A percentile compares a stretch with the other conserved stretches of the same genome.
Conservation (phyloP, 2,888 invertebrate genomes). For the Chouioia cunea region DNA sequence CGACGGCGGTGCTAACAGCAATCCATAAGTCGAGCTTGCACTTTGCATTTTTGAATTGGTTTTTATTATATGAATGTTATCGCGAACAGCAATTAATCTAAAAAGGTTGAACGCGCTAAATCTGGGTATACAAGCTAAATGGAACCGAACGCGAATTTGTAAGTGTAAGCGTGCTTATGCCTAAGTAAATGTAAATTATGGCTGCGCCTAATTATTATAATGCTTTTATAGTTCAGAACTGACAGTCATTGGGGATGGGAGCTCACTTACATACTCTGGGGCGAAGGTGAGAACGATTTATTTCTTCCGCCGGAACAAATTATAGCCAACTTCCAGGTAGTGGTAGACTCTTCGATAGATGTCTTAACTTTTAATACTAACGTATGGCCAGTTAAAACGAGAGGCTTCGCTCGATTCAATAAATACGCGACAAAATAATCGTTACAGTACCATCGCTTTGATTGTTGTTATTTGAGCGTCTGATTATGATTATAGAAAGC, state of each 20-base stretch:
- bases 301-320: constrained; percentile 77
- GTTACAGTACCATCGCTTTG: too few species aligned
- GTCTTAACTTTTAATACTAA: too few species aligned
- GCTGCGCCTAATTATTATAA: too few species aligned
- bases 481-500: too few species aligned
- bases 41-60: not conserved
- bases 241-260: not conserved
- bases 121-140: constrained; percentile 71
- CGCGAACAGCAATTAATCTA: constrained; percentile 58
- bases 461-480: too few species aligned
- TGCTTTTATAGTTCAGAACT: too few species aligned
- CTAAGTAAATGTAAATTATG: not conserved
- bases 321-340: constrained; percentile 75
- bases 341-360: constrained; percentile 72
- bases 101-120: constrained; percentile 71
- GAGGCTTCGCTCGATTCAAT: too few species aligned
- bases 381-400: too few species aligned
- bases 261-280: constrained; percentile 80
- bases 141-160: constrained; percentile 74
- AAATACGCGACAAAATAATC: too few species aligned
- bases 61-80: not conserved
- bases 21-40: constrained; percentile 72
- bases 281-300: constrained; percentile 76
- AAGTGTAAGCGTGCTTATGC: constrained; percentile 70
- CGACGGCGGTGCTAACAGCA: constrained; percentile 72